Evolutionary conservation across 2,113 vertebrate genomes (phyloP).

Genomic region (Emberiza fucata): DNA sequence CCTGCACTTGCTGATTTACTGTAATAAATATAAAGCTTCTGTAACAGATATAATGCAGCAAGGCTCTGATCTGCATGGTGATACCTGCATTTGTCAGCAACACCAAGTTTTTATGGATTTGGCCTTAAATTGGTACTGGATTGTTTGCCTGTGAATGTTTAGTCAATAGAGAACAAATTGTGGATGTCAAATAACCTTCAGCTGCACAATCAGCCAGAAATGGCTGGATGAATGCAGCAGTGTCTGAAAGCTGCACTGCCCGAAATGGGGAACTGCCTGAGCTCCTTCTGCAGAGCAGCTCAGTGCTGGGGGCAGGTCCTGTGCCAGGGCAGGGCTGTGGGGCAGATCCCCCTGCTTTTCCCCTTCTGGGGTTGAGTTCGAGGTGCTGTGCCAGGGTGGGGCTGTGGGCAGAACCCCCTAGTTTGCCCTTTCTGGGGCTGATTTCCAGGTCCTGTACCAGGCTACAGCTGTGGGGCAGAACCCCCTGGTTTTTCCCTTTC

Average conservation of each 20-base stretch:
- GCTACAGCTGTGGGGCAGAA: background rate
- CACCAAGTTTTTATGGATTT: background rate
- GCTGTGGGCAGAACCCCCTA: background rate
- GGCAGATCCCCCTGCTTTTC: background rate
- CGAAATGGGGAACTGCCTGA: background rate
- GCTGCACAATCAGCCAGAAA: background rate
- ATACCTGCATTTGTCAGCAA: background rate
- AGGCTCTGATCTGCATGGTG: background rate
- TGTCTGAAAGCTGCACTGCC: background rate
- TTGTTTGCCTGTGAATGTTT: background rate
- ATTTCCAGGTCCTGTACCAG: background rate
- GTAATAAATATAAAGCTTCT: background rate
- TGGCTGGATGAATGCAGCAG: background rate
- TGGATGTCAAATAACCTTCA: background rate
- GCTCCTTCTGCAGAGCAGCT: background rate
- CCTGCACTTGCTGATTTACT: background rate
- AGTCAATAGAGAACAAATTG: background rate
- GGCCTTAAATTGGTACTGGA: background rate
- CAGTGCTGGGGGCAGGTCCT: fast-evolving
- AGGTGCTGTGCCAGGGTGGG: background rate
- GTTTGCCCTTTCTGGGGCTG: too few species aligned
- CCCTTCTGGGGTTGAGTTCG: background rate
- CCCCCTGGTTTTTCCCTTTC: background rate
- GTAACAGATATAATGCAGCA: background rate
- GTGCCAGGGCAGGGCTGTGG: background rate